A percentile compares a stretch with the other conserved stretches of the same genome.
These are phyloP conservation scores for Stenotaenia linearis DNA, from an alignment of 2,888 invertebrate genomes.

Conservation along the genomic window DNA sequence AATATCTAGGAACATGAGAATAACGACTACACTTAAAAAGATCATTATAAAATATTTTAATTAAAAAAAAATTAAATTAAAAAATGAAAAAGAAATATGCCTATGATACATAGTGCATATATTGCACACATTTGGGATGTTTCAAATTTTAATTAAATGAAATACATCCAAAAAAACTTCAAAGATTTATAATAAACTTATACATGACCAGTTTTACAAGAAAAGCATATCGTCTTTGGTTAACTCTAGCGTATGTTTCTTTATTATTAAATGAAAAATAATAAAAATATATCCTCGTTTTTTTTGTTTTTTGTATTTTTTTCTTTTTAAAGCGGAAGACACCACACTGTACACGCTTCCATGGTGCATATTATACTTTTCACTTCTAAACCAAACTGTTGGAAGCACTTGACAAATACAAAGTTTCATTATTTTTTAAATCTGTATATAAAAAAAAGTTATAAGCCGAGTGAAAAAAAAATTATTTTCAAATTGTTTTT, in stretches of 20 bases:
- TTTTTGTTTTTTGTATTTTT: not conserved
- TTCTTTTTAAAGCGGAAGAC: not conserved
- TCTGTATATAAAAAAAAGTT: not conserved
- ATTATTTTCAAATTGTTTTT: not conserved
- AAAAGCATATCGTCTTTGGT: slow-evolving; percentile 9
- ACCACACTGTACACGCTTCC: not conserved
- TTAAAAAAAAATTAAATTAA: not conserved
- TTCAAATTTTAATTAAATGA: not conserved
- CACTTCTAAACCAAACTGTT: not conserved
- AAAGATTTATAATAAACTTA: not conserved
- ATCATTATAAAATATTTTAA: not conserved
- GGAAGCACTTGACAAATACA: not conserved
- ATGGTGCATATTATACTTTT: not conserved
- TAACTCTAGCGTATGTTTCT: slow-evolving; percentile 21
- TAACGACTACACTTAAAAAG: not conserved
- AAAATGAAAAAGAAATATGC: not conserved
- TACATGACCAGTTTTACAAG: not conserved
- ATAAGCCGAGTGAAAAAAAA: not conserved
- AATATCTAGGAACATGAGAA: slow-evolving; percentile 14
- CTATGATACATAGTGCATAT: not conserved
- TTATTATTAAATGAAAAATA: not conserved
- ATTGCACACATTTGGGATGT: slow-evolving; percentile 5
- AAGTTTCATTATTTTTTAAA: not conserved
- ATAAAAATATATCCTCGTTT: not conserved
- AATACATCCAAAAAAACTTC: not conserved